Percentiles rank a stretch among this genome's conserved stretches.
These are phyloP conservation scores for Smithornis capensis DNA, from an alignment of 2,113 vertebrate genomes.

Conservation along the genomic window DNA sequence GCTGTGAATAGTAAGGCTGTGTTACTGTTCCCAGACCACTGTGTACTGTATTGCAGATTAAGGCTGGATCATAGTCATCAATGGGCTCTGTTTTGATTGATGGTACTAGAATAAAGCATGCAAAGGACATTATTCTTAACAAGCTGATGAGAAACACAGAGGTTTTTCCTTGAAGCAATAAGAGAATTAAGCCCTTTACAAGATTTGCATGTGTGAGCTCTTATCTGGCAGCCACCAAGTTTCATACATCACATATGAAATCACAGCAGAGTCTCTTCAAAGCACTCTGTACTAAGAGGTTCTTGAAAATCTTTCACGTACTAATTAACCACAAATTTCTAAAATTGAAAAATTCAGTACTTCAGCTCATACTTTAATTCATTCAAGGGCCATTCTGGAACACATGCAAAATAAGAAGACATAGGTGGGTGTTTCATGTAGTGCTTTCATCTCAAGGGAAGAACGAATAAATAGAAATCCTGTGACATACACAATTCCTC, in stretches of 20 bases:
- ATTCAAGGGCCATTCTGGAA: neutral
- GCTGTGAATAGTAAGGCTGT: constrained; percentile 87
- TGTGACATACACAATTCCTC: neutral
- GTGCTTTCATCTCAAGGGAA: neutral
- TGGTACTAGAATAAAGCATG: constrained; percentile 82
- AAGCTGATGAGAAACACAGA: neutral
- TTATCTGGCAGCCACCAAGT: accelerated
- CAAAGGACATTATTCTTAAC: constrained; percentile 14
- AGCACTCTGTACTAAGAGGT: neutral
- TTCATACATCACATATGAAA: neutral
- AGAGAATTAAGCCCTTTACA: neutral
- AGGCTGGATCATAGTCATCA: constrained; percentile 88
- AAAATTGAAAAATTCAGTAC: neutral
- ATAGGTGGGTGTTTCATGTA: neutral
- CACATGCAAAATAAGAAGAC: neutral
- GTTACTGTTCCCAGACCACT: constrained; percentile 84
- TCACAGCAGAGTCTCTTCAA: neutral
- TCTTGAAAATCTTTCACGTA: neutral
- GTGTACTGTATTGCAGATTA: constrained; percentile 84
- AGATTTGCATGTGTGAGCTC: neutral
- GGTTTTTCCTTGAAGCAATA: constrained; percentile 17
- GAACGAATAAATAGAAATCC: neutral
- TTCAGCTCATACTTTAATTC: neutral
- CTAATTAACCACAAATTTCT: neutral
- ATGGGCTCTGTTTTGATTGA: constrained; percentile 95